These are phyloP conservation scores for Myiotriccus ornatus DNA, from an alignment of 2,797 vertebrate species.

Conservation along the genomic window DNA sequence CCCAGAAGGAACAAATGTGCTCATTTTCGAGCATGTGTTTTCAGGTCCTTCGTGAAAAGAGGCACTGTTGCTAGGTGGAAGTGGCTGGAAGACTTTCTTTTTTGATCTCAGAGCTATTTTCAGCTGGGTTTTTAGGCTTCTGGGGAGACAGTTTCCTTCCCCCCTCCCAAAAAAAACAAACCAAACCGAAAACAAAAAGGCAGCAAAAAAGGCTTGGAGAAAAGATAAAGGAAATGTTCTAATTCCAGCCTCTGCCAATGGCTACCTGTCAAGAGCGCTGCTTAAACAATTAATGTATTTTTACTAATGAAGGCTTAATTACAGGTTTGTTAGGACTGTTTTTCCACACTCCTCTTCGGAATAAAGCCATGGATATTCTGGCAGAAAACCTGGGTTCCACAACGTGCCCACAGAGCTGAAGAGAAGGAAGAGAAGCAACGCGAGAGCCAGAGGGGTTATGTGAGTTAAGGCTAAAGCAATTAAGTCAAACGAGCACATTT, in stretches of 20 bases:
- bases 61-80: constrained; percentile 65
- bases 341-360: not conserved
- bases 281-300: constrained; percentile 23
- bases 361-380: constrained; percentile 2
- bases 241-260: constrained; percentile 46
- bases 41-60: not conserved
- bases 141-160: not conserved
- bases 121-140: constrained; percentile 41
- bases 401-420: accelerated
- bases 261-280: constrained; percentile 4
- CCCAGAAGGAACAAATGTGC: constrained; percentile 39
- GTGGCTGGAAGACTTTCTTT: constrained; percentile 51
- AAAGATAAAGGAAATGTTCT: not conserved
- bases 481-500: accelerated
- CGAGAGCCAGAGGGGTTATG: accelerated
- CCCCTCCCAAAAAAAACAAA: not conserved
- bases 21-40: not conserved
- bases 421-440: accelerated
- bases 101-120: constrained; percentile 60
- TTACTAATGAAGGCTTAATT: constrained; percentile 51
- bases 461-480: not conserved
- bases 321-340: constrained; percentile 47
- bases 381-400: not conserved
- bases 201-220: not conserved
- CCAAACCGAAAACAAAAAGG: not conserved